Base-by-base conservation (phyloP, 2,888 invertebrate genomes). In the Sarcophaga caerulescens region DNA sequence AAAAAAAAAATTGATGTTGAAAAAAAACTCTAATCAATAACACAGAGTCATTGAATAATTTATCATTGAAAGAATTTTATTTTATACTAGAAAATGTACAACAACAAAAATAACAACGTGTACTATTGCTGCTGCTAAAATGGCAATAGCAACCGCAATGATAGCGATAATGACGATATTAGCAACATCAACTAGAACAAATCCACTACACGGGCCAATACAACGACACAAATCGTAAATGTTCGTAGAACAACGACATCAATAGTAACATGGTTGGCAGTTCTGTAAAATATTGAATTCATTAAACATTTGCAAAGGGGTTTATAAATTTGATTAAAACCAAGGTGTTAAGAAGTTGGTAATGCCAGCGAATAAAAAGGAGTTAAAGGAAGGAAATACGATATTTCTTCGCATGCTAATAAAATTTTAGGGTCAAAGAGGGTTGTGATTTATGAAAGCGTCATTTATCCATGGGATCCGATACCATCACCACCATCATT, bases 201-300 rank as follows among this genome's bases (percentile, higher is more conserved):
- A 82, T 82, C 82, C 82, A 77, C 70, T 62, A 52, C 12, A 52
- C 52, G 52, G 52, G 52, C 52, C 4, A 52, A 52, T 52, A 52
- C 17, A 52, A 52, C 17, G 70, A 65, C 68, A 76, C 59, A 77
- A 76, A 81, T 63, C 45, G 59, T 62, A 70, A 8, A 70, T 23
- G 35, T 25, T 44, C 21, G 8, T 68, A 73, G 11, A 73, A 59
- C 74, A 81, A 85, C 86, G 77, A 81, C 75, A 88, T 79, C 80
- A 81, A 60, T 69, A 84, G 81, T 80, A 70, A 80, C 85, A 85
- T 87, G 85, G 63, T 35, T 35, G 78, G 82, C 90, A 91, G 81
- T 14, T 47, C 12, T 3, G 1, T 65, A 2, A 82, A 77, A 35
- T 70, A 76, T 70, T 66, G 76, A 47, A 81, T 63, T 76, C 79